Evolutionary conservation across 2,113 vertebrate genomes (phyloP).

Genomic region (Cyanoderma ruficeps): DNA sequence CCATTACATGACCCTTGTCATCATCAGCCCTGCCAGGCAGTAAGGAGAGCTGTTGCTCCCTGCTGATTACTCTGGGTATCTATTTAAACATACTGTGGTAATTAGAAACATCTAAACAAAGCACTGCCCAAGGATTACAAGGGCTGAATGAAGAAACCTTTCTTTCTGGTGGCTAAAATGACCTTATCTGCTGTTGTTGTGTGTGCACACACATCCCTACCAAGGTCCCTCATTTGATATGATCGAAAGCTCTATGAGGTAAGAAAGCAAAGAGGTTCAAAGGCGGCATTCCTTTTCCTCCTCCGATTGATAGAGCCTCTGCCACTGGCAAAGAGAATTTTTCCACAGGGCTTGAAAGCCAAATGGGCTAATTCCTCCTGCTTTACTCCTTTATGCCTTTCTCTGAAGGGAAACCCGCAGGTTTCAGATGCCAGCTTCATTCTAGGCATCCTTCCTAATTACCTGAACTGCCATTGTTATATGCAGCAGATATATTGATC

Average conservation of each 20-base stretch:
- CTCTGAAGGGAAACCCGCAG: conserved; percentile 34
- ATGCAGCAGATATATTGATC: conserved; percentile 31
- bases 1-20: conserved; percentile 58
- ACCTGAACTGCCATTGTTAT: conserved; percentile 25
- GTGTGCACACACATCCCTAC: not conserved
- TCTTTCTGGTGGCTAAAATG: not conserved
- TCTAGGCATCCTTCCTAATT: conserved; percentile 62
- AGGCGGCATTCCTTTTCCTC: not conserved
- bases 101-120: conserved; percentile 60
- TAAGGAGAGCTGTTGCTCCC: conserved; percentile 41
- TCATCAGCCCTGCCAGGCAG: conserved; percentile 34
- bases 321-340: not conserved
- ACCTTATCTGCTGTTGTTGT: not conserved
- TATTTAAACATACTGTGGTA: conserved; percentile 54
- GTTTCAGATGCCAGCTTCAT: conserved; percentile 55
- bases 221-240: not conserved
- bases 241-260: not conserved
- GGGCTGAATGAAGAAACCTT: conserved; percentile 15
- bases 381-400: conserved; percentile 27
- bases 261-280: conserved; percentile 23
- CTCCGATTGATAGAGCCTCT: not conserved
- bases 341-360: not conserved
- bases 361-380: not conserved
- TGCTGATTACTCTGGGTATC: conserved; percentile 44
- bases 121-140: conserved; percentile 2